Conservation (phyloP, 2,888 invertebrate species). For the Ormyrus thymus region DNA sequence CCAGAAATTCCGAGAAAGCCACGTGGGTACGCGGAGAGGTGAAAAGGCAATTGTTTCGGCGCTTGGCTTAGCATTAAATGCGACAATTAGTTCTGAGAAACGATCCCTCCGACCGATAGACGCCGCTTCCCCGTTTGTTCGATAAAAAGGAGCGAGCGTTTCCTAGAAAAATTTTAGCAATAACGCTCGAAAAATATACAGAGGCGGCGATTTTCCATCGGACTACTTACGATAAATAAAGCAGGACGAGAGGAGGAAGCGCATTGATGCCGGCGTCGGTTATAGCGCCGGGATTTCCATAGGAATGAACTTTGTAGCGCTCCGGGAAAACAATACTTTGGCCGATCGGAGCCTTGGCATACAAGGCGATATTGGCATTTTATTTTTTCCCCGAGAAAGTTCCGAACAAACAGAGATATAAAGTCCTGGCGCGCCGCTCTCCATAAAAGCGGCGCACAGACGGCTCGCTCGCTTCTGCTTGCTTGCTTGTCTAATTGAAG, state of each 20-base stretch:
- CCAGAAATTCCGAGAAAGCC: slow-evolving; percentile 24
- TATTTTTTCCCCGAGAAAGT: slow-evolving; percentile 20
- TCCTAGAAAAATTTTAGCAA: background rate
- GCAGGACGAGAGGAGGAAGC: background rate
- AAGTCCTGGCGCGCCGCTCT: background rate
- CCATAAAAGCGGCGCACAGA: background rate
- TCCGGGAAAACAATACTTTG: slow-evolving; percentile 19
- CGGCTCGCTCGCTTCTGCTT: background rate
- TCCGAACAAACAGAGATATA: slow-evolving; percentile 28
- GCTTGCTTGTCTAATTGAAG: background rate
- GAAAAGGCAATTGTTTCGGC: too few species aligned
- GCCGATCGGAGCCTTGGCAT: background rate
- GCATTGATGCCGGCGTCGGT: background rate
- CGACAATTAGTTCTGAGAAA: slow-evolving; percentile 8
- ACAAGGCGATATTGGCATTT: slow-evolving; percentile 16
- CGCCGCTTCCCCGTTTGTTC: background rate
- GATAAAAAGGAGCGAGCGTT: background rate
- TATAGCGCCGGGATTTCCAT: slow-evolving; percentile 18
- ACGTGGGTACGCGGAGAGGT: too few species aligned
- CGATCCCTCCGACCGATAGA: too few species aligned
- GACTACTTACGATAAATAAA: background rate
- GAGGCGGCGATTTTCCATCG: background rate
- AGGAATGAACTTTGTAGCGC: slow-evolving; percentile 9
- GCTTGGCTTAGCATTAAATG: background rate
- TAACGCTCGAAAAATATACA: background rate